A percentile compares a stretch with the other conserved stretches of the same genome.
Conservation (phyloP, 2,113 vertebrate genomes). For the Phoenicopterus ruber region DNA sequence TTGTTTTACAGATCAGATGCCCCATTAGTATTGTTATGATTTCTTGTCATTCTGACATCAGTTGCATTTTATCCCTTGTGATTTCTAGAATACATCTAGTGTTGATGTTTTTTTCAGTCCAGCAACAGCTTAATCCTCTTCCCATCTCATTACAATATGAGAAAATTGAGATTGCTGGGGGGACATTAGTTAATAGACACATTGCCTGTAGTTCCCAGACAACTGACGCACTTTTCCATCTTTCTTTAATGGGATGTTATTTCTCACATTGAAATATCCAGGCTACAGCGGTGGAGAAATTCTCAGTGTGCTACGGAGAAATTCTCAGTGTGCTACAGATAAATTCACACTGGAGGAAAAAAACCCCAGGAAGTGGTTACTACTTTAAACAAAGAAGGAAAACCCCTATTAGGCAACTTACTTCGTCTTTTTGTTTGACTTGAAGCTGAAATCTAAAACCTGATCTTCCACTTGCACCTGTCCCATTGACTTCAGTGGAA, state of each 20-base stretch:
- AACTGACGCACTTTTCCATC: neutral
- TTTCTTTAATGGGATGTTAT: neutral
- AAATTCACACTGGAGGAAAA: neutral
- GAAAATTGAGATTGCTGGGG: neutral
- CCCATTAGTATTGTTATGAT: neutral
- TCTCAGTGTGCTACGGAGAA: neutral
- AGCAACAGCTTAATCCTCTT: conserved; percentile 15
- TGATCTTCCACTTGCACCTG: neutral
- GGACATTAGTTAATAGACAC: neutral
- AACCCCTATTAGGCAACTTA: neutral
- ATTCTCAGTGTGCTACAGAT: neutral
- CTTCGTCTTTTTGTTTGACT: neutral
- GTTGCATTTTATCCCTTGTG: neutral
- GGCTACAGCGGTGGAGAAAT: neutral
- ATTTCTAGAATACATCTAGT: neutral
- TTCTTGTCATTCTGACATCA: conserved; percentile 1
- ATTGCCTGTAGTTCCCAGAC: neutral
- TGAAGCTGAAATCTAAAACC: neutral
- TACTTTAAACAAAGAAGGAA: neutral
- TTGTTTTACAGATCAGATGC: conserved; percentile 9
- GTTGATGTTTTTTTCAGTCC: neutral
- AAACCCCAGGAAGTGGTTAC: neutral
- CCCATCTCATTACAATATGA: neutral
- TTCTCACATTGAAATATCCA: neutral
- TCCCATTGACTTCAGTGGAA: neutral